A percentile compares a stretch with the other conserved stretches of the same genome.
Evolutionary conservation across 2,113 vertebrate species (phyloP).

Genomic region (Cyphomyrus plagiostoma): DNA sequence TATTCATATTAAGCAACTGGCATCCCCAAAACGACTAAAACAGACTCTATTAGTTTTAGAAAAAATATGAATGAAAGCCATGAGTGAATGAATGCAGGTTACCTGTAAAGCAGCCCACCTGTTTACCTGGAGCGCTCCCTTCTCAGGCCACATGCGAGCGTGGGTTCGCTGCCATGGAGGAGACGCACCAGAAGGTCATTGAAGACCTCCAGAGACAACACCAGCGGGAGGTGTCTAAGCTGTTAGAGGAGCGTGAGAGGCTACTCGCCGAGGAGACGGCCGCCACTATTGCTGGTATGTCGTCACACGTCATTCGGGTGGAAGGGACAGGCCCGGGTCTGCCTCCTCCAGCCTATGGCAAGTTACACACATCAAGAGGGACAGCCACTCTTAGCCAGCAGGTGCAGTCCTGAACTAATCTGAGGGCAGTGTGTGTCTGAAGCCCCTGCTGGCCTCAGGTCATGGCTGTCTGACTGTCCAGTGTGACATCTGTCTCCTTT

Average conservation of each 20-base stretch:
- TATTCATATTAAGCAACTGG: neutral
- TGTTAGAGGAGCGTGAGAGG: constrained; percentile 87
- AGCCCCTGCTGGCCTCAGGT: neutral
- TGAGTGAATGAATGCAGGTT: neutral
- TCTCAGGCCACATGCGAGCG: constrained; percentile 91
- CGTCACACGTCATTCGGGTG: neutral
- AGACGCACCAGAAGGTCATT: constrained; percentile 91
- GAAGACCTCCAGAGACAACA: constrained; percentile 92
- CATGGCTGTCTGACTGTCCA: neutral
- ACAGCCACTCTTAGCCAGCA: neutral
- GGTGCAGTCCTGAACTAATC: neutral
- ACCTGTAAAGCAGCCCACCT: neutral
- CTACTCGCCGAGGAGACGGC: constrained; percentile 90
- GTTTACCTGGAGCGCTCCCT: neutral
- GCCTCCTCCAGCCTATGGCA: neutral
- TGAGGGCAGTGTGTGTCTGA: neutral
- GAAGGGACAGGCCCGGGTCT: neutral
- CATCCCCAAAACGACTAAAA: neutral
- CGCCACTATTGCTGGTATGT: constrained; percentile 87
- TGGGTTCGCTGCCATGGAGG: constrained; percentile 95
- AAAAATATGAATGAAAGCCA: neutral
- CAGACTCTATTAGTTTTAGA: neutral
- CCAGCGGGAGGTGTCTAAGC: constrained; percentile 89
- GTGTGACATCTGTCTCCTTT: neutral
- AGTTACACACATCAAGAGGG: neutral